Evolutionary conservation across 2,888 invertebrate genomes (phyloP), one percentile per base, ranked within the genome.

Genomic region (Tenthredo scrophulariae): DNA sequence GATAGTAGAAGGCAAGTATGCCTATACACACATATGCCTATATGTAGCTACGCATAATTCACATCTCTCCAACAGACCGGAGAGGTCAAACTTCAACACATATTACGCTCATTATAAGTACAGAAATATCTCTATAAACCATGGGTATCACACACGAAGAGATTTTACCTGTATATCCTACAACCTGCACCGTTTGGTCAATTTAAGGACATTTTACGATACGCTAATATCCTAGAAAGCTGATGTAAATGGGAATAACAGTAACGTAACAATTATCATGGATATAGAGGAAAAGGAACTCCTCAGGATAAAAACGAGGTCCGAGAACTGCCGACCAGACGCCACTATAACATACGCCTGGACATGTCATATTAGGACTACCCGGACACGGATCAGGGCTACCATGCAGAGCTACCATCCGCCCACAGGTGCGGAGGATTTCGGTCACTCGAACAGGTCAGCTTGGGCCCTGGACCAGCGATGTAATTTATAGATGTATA

Each of bases 331-430:
- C 1, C 22, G 58, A 58, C n/a, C 5, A 67, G 33, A 22, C 4
- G 10, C 22, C 65, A 65, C 13, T 26, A 88, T 87, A 86, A 84
- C 86, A 75, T 87, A 77, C 86, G 87, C 87, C 85, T 84, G 86
- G 62, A 88, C 84, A 85, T 88, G 88, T 89, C 88, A 87, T 86
- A 89, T 89, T 89, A 89, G 87, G 88, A 87, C 87, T 88, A 88
- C 88, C 87, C 86, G 87, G 85, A 87, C 88, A 86, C 77, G 50
- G 22, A n/a, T n/a, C n/a, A n/a, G 74, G 43, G 74, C 74, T 74
- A 72, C 72, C 72, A 72, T 33, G 37, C 37, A 62, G 72, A 72
- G 72, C 72, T 72, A 72, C 65, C 82, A 67, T 82, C 43, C 82
- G 46, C 46, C 62, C 84, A 43, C 84, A 84, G 84, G 84, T 84